Conservation (phyloP, 64 coral and sea anemone genomes). For the Montipora capricornis region DNA sequence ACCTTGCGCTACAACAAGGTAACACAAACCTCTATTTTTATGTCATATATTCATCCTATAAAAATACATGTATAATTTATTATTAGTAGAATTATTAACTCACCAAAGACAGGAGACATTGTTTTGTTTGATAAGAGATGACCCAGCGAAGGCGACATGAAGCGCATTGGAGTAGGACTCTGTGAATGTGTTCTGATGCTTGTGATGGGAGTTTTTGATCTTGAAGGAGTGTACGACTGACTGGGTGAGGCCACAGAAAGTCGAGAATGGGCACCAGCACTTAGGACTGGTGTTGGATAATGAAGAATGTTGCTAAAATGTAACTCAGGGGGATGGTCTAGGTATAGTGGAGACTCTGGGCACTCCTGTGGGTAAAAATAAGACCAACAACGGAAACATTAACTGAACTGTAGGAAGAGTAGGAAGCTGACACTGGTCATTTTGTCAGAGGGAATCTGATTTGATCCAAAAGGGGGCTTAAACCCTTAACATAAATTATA, state of each 20-base stretch:
- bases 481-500: too few relatives aligned
- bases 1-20: too few relatives aligned
- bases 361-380: conserved; percentile 56
- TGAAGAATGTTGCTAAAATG: conserved; percentile 59
- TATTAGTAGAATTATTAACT: not conserved
- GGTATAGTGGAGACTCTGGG: conserved; percentile 67
- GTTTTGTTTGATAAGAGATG: conserved; percentile 64
- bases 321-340: conserved; percentile 48
- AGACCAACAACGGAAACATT: not conserved
- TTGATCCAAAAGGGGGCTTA: too few relatives aligned
- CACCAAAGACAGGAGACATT: conserved; percentile 76
- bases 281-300: conserved; percentile 78
- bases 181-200: conserved; percentile 54
- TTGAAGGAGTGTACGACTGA: conserved; percentile 72
- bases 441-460: too few relatives aligned
- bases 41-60: too few relatives aligned
- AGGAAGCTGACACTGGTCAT: too few relatives aligned
- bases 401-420: too few relatives aligned
- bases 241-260: conserved; percentile 78
- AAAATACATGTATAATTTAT: too few relatives aligned
- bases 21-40: too few relatives aligned
- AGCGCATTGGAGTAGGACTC: conserved; percentile 71
- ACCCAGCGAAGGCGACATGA: conserved; percentile 74
- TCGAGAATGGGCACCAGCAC: conserved; percentile 71
- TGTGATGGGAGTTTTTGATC: conserved; percentile 59